phyloP scores from a whole-genome alignment of 2,888 invertebrate species.

The Fabriciana adippe region DNA sequence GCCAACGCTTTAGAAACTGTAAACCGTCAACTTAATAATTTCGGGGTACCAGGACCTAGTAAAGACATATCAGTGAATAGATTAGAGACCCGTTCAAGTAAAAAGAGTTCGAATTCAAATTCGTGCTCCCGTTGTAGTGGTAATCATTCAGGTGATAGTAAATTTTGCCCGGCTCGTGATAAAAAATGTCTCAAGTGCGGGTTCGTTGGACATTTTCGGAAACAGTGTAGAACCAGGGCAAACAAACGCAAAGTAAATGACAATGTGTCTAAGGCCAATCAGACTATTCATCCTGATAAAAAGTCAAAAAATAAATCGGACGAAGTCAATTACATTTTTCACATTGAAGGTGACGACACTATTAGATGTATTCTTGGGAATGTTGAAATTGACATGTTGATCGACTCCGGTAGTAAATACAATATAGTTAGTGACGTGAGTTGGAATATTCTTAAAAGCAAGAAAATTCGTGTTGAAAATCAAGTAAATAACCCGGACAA shows the following conservation, averaged over 20 bases:
- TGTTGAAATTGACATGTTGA: not conserved
- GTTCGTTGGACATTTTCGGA: too few species aligned
- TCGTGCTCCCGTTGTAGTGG: too few species aligned
- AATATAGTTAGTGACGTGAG: not conserved
- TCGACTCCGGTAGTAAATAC: not conserved
- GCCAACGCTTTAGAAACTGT: conserved; percentile 40
- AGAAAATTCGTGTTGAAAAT: conserved; percentile 13
- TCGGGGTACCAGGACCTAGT: too few species aligned
- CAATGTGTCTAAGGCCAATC: not conserved
- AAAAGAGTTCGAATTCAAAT: too few species aligned
- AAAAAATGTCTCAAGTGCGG: too few species aligned
- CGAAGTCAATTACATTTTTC: conserved; percentile 31
- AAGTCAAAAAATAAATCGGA: conserved; percentile 1
- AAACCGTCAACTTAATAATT: conserved; percentile 20
- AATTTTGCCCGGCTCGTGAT: too few species aligned
- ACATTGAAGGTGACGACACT: conserved; percentile 4
- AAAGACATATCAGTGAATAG: too few species aligned
- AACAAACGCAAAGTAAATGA: not conserved
- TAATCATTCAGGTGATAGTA: too few species aligned
- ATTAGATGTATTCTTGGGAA: not conserved
- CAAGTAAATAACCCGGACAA: conserved; percentile 20
- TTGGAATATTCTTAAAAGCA: not conserved
- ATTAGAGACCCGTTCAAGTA: too few species aligned
- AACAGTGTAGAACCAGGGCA: too few species aligned
- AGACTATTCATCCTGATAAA: not conserved